Conservation (phyloP, 2,113 vertebrate species). For the Aplodontia rufa region DNA sequence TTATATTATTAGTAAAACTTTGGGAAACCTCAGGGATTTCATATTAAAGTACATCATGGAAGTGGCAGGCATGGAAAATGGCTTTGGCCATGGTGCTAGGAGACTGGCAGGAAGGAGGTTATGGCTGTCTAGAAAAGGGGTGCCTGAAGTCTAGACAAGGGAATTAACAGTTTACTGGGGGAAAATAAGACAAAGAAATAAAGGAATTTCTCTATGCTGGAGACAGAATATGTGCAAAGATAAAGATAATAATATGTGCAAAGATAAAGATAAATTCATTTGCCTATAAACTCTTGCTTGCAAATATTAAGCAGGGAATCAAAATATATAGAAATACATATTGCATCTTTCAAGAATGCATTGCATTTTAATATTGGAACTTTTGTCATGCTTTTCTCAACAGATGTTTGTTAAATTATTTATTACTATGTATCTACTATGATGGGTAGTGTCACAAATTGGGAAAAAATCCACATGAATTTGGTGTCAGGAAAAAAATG, state of each 20-base stretch:
- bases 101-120: background rate
- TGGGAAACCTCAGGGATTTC: background rate
- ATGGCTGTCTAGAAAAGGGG: background rate
- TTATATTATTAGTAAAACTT: background rate
- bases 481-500: background rate
- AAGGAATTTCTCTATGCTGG: background rate
- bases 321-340: background rate
- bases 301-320: background rate
- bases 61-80: constrained; percentile 27
- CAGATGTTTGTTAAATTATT: constrained; percentile 38
- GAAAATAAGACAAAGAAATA: constrained; percentile 42
- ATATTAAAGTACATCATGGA: background rate
- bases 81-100: background rate
- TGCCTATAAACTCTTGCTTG: constrained; percentile 41
- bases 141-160: constrained; percentile 17
- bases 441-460: background rate
- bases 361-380: background rate
- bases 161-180: constrained; percentile 7
- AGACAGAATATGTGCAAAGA: constrained; percentile 3
- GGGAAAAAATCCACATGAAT: background rate
- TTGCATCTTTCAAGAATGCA: constrained; percentile 16
- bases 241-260: background rate
- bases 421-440: background rate
- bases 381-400: background rate
- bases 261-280: constrained; percentile 36